phyloP scores from a whole-genome alignment of 1,140 invertebrate genomes.

The Drosophila watanabei region DNA sequence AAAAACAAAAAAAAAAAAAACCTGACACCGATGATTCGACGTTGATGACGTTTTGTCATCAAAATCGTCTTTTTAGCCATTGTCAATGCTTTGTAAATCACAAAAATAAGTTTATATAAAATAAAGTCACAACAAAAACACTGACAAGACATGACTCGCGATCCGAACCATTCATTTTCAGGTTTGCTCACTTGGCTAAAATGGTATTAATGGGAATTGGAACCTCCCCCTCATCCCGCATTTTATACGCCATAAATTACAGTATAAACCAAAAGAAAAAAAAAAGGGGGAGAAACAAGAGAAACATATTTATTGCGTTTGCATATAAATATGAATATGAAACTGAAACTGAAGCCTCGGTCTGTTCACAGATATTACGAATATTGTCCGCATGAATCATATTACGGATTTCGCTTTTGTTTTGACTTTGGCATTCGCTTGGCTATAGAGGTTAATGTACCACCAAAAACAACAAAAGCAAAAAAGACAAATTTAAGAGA shows the following conservation, averaged over 20 bases:
- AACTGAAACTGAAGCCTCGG: slow-evolving; percentile 55
- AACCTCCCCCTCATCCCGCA: slow-evolving; percentile 53
- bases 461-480: slow-evolving; percentile 17
- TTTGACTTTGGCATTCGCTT: slow-evolving; percentile 68
- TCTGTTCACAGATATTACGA: slow-evolving; percentile 49
- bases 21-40: slow-evolving; percentile 22
- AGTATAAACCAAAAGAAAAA: slow-evolving; percentile 40
- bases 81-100: slow-evolving; percentile 57
- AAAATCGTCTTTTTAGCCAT: slow-evolving; percentile 44
- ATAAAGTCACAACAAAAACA: slow-evolving; percentile 35
- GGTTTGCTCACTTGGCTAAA: slow-evolving; percentile 52
- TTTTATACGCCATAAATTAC: slow-evolving; percentile 65
- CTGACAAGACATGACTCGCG: slow-evolving; percentile 23
- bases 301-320: slow-evolving; percentile 32
- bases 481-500: slow-evolving; percentile 5
- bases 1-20: slow-evolving; percentile 3
- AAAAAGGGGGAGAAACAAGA: slow-evolving; percentile 5
- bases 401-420: slow-evolving; percentile 74
- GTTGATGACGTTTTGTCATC: slow-evolving; percentile 65
- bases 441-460: slow-evolving; percentile 67
- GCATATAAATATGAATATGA: slow-evolving; percentile 49
- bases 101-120: slow-evolving; percentile 63
- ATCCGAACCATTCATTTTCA: slow-evolving; percentile 40
- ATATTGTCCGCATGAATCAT: slow-evolving; percentile 70
- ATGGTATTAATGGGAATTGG: slow-evolving; percentile 51